phyloP scores from a whole-genome alignment of 2,888 invertebrate genomes.

The Heliothis peltigera region DNA sequence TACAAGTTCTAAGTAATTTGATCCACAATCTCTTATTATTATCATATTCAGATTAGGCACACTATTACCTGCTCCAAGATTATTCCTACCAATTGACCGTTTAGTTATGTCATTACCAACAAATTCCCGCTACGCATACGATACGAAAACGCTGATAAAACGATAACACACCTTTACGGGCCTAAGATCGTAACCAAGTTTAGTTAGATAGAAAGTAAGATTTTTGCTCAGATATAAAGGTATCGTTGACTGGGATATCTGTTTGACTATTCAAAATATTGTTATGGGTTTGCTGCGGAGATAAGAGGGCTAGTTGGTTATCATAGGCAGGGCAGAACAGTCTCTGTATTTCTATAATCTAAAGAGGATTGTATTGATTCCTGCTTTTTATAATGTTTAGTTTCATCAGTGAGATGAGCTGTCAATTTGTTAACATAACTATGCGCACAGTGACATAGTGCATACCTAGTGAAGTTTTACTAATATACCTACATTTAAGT shows the following conservation, averaged over 20 bases:
- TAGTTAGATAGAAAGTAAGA: conserved; percentile 33
- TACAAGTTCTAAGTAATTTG: too few relatives aligned
- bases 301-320: conserved; percentile 9
- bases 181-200: conserved; percentile 16
- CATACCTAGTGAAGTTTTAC: too few relatives aligned
- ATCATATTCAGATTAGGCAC: too few relatives aligned
- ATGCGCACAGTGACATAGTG: too few relatives aligned
- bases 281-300: not conserved
- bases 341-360: not conserved
- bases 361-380: not conserved
- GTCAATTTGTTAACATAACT: too few relatives aligned
- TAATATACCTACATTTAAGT: too few relatives aligned
- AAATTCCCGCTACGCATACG: not conserved
- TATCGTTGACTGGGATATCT: conserved; percentile 13
- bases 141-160: conserved; percentile 6
- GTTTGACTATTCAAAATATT: conserved; percentile 12
- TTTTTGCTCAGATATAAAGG: conserved; percentile 4
- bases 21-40: too few relatives aligned
- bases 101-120: not conserved
- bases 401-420: not conserved
- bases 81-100: not conserved
- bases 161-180: not conserved
- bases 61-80: too few relatives aligned
- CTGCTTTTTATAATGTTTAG: not conserved
- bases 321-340: not conserved